phyloP scores from a whole-genome alignment of 2,113 vertebrate species.

The Malurus alboscapulatus region DNA sequence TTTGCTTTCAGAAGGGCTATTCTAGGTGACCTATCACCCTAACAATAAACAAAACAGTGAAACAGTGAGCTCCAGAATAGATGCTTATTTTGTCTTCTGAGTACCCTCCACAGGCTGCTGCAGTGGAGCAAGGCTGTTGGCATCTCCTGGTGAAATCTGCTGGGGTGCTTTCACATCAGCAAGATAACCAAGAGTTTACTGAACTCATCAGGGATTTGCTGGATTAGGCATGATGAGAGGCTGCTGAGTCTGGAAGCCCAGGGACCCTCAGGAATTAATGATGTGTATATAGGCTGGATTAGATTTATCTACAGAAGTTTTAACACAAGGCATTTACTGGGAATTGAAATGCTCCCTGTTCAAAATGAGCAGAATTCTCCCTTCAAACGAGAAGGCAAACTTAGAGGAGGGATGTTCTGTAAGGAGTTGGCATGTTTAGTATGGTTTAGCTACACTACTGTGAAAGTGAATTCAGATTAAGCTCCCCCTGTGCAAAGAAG shows the following conservation, averaged over 20 bases:
- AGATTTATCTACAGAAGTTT: neutral
- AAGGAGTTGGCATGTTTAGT: neutral
- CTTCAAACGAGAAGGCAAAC: neutral
- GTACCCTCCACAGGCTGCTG: neutral
- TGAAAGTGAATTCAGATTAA: neutral
- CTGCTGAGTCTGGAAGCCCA: neutral
- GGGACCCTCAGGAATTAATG: neutral
- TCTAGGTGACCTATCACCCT: neutral
- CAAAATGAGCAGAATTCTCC: neutral
- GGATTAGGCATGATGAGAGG: neutral
- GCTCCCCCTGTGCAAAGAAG: neutral
- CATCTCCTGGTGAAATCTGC: neutral
- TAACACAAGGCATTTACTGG: neutral
- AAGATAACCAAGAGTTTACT: neutral
- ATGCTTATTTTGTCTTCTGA: neutral
- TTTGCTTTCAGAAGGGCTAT: neutral
- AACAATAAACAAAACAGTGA: neutral
- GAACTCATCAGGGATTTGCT: neutral
- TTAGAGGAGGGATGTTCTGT: neutral
- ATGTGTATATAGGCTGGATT: neutral
- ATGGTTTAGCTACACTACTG: neutral
- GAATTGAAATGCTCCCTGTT: neutral
- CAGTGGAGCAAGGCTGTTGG: neutral
- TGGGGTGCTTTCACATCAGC: neutral
- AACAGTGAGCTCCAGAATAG: neutral